A percentile compares a stretch with the other conserved stretches of the same genome.
phyloP scores from a whole-genome alignment of 2,888 invertebrate genomes.

The Melangyna quadrimaculata region DNA sequence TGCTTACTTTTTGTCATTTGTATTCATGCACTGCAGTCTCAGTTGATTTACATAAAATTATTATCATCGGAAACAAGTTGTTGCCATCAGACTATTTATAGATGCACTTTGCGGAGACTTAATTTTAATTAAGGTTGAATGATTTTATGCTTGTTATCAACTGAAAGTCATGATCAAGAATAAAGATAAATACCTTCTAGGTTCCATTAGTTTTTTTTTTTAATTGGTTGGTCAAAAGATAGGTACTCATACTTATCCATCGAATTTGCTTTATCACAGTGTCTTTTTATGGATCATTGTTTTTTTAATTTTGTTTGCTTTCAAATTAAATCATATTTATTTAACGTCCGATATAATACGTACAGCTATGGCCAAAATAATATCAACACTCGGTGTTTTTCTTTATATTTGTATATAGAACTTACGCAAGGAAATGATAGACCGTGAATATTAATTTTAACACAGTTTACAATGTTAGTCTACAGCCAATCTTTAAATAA shows the following conservation, averaged over 20 bases:
- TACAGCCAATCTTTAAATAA: no score
- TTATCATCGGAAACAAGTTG: conserved; percentile 54
- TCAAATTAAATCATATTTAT: no score
- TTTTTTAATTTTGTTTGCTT: neutral
- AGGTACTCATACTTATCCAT: neutral
- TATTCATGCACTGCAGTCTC: neutral
- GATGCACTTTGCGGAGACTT: conserved; percentile 19
- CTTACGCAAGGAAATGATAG: no score
- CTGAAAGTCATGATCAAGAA: neutral
- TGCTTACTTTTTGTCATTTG: neutral
- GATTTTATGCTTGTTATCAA: neutral
- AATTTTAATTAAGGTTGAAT: neutral
- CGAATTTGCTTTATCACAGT: neutral
- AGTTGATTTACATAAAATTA: conserved; percentile 5
- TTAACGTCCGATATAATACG: no score
- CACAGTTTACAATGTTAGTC: no score
- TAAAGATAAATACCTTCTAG: neutral
- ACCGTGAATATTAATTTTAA: no score
- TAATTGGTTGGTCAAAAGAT: conserved; percentile 5
- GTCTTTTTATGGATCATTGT: neutral
- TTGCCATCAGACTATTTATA: conserved; percentile 53
- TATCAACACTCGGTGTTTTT: no score
- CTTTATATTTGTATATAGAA: no score
- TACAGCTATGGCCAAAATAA: no score
- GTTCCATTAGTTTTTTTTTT: neutral